Evolutionary conservation across 2,888 invertebrate species (phyloP).

Genomic region (Volucella inflata): DNA sequence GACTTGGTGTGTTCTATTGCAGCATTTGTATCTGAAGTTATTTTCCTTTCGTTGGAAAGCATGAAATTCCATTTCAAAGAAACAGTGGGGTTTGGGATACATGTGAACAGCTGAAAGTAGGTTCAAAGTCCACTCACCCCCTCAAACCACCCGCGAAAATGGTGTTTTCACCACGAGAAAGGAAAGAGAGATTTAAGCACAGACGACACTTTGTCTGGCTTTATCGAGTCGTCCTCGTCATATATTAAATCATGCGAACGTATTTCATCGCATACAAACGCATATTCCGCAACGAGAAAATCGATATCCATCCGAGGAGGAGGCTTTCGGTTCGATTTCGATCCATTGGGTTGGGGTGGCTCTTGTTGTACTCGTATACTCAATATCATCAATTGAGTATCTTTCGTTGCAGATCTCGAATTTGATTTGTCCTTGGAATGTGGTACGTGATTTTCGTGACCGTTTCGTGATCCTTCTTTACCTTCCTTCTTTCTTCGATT

Average conservation of each 20-base stretch:
- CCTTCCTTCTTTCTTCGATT: slow-evolving; percentile 8
- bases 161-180: slow-evolving; percentile 32
- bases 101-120: slow-evolving; percentile 38
- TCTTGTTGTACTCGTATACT: slow-evolving; percentile 49
- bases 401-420: slow-evolving; percentile 50
- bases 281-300: slow-evolving; percentile 43
- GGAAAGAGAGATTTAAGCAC: slow-evolving; percentile 56
- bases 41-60: slow-evolving; percentile 33
- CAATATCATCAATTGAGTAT: slow-evolving; percentile 66
- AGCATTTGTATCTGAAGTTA: slow-evolving; percentile 49
- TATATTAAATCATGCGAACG: slow-evolving; percentile 60
- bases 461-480: background rate
- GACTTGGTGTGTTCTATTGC: slow-evolving; percentile 7
- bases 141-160: slow-evolving; percentile 16
- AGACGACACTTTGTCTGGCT: slow-evolving; percentile 75
- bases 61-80: slow-evolving; percentile 52
- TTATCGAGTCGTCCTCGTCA: slow-evolving; percentile 49
- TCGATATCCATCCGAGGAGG: slow-evolving; percentile 53
- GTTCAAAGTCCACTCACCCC: background rate
- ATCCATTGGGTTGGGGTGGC: too few species aligned
- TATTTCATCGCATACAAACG: background rate
- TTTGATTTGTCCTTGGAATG: slow-evolving; percentile 71
- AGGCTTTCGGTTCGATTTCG: too few species aligned
- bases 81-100: background rate
- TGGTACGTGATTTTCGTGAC: slow-evolving; percentile 59